Base-by-base conservation (phyloP, 2,888 invertebrate species). In the Oasisia sp. region DNA sequence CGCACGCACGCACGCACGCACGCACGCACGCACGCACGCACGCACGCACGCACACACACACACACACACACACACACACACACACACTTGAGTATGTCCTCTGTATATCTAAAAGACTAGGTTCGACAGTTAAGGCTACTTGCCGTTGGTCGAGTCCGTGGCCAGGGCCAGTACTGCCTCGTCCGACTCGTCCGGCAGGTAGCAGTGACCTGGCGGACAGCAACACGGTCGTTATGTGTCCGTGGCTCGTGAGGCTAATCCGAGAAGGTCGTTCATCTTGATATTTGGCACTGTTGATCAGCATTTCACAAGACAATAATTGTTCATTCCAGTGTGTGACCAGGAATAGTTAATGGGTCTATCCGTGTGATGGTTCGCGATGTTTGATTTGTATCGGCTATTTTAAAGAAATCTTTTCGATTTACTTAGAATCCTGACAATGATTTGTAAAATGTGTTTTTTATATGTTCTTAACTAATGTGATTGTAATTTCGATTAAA, bases 81-180 rank as follows among this genome's bases (percentile, higher is more conserved):
- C n/a, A n/a, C n/a, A n/a, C n/a, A n/a, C n/a, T n/a, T n/a, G n/a
- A n/a, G n/a, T n/a, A n/a, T n/a, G n/a, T n/a, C n/a, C n/a, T n/a
- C n/a, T n/a, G n/a, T n/a, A n/a, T n/a, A n/a, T n/a, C n/a, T n/a
- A n/a, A n/a, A n/a, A n/a, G n/a, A n/a, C n/a, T n/a, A n/a, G n/a
- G n/a, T n/a, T n/a, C n/a, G n/a, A n/a, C n/a, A n/a, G n/a, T n/a
- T n/a, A n/a, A n/a, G n/a, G n/a, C n/a, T n/a, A n/a, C n/a, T n/a
- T 92, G 89, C 94, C 94, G 93, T 95, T 95, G 92, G 94, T 94
- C 32, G 93, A 93, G 91, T 95, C 94, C 32, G 95, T 95, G 92
- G 95, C 95, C 94, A 96, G 94, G 9, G 95, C 95, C 91, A 96
- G 94, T 7, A 96, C 95, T 0, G 95, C 95, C 93, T 96, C 96